These are phyloP conservation scores for Dendroctonus ponderosae DNA, from an alignment of 1,140 invertebrate genomes.

Conservation along the genomic window DNA sequence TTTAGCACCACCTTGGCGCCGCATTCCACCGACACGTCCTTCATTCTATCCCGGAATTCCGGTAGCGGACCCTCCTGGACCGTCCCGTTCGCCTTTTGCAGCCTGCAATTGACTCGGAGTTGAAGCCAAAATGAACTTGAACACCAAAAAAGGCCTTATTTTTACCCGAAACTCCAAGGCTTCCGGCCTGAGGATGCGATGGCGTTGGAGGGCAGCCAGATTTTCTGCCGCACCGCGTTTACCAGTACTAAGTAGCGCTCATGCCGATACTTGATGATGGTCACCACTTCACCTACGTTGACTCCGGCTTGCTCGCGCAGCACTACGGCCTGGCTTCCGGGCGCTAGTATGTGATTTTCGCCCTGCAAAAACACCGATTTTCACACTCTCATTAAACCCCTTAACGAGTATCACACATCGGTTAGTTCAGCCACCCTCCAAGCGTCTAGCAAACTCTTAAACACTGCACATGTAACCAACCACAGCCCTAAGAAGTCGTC, in stretches of 20 bases:
- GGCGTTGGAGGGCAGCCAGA: conserved; percentile 65
- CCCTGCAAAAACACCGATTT: conserved; percentile 35
- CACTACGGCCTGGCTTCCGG: conserved; percentile 56
- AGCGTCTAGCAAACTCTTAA: too few relatives aligned
- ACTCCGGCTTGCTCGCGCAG: conserved; percentile 56
- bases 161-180: conserved; percentile 63
- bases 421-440: too few relatives aligned
- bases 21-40: conserved; percentile 41
- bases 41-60: conserved; percentile 45
- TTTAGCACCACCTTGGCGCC: conserved; percentile 44
- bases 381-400: too few relatives aligned
- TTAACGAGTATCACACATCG: too few relatives aligned
- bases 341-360: conserved; percentile 52
- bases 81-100: not conserved
- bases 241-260: conserved; percentile 50
- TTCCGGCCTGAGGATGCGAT: conserved; percentile 55
- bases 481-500: too few relatives aligned
- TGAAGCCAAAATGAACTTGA: conserved; percentile 51
- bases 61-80: conserved; percentile 39
- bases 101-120: conserved; percentile 37
- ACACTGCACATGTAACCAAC: too few relatives aligned
- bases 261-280: conserved; percentile 52
- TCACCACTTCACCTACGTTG: conserved; percentile 55
- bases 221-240: conserved; percentile 53
- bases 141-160: not conserved